Evolutionary conservation across 2,797 vertebrate genomes (phyloP).

Genomic region (Rhincodon typus): DNA sequence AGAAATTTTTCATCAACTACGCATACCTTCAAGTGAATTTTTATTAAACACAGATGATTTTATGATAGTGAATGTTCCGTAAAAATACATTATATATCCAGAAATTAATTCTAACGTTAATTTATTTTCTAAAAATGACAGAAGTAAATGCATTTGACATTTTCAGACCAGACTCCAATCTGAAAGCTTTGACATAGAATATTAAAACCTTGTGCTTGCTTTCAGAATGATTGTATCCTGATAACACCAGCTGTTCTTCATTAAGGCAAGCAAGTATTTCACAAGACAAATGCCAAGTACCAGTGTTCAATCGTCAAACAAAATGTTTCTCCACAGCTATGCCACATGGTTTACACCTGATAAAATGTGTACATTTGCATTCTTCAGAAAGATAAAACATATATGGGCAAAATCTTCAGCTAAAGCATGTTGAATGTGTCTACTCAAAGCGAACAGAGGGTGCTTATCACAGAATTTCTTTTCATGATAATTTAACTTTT

Average conservation of each 20-base stretch:
- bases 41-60: not conserved
- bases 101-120: not conserved
- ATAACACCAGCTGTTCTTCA: conserved; percentile 61
- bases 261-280: conserved; percentile 50
- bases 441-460: conserved; percentile 40
- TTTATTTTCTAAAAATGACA: conserved; percentile 7
- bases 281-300: conserved; percentile 51
- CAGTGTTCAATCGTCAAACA: conserved; percentile 63
- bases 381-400: conserved; percentile 46
- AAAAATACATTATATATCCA: not conserved
- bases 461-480: conserved; percentile 35
- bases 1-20: not conserved
- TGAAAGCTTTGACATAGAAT: conserved; percentile 59
- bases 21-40: not conserved
- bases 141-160: conserved; percentile 38
- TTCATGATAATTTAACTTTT: conserved; percentile 36
- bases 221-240: conserved; percentile 58
- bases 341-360: conserved; percentile 62
- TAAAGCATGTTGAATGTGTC: conserved; percentile 47
- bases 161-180: conserved; percentile 52
- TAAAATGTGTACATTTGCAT: conserved; percentile 61
- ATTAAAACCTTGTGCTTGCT: conserved; percentile 55
- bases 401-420: conserved; percentile 44
- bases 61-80: not conserved
- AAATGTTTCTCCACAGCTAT: conserved; percentile 60